Conservation (phyloP, 2,113 vertebrate genomes). For the Thoracochromis brauschi region DNA sequence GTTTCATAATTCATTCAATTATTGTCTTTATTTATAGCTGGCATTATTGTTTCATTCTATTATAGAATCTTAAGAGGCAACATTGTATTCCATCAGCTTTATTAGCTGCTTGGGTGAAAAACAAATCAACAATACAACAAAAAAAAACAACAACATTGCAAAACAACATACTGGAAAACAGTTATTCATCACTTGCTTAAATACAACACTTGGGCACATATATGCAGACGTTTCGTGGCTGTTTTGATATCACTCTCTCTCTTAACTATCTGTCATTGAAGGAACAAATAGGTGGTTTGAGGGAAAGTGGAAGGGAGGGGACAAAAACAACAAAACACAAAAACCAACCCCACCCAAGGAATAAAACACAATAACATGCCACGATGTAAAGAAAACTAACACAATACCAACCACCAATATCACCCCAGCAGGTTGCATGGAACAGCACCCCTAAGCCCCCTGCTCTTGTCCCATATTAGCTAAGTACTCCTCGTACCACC, state of each 20-base stretch:
- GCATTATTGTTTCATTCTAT: no score
- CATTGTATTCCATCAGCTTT: no score
- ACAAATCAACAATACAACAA: no score
- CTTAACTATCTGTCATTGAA: not conserved
- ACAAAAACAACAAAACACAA: not conserved
- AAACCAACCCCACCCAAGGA: not conserved
- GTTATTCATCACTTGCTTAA: no score
- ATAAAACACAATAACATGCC: not conserved
- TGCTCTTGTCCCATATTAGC: not conserved
- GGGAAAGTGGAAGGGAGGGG: not conserved
- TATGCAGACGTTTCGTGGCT: no score
- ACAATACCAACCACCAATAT: not conserved
- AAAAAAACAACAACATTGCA: no score
- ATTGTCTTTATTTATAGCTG: no score
- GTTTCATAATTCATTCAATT: no score
- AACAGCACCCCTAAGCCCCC: not conserved
- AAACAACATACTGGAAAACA: no score
- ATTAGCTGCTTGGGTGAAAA: no score
- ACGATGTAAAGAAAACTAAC: not conserved
- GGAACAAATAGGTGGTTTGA: not conserved
- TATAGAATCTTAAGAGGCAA: no score
- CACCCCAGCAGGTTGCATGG: not conserved
- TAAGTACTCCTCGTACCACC: not conserved
- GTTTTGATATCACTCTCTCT: accelerated
- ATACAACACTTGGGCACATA: no score